phyloP scores from a whole-genome alignment of 2,888 invertebrate species.

The Drosophila kanekoi region DNA sequence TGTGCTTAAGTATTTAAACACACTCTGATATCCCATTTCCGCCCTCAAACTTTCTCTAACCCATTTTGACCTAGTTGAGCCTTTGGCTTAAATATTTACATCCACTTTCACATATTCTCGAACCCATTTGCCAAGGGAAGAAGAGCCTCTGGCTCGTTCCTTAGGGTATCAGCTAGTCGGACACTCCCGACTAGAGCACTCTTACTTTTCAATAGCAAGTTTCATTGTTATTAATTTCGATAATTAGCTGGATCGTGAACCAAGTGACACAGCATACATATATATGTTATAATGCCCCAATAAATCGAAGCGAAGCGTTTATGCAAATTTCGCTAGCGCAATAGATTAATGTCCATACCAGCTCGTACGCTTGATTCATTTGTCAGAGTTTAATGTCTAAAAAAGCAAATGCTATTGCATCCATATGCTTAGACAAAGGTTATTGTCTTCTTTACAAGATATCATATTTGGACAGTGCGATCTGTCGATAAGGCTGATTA shows the following conservation, averaged over 20 bases:
- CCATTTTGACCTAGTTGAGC: too few relatives aligned
- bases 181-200: too few relatives aligned
- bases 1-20: too few relatives aligned
- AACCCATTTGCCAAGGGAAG: too few relatives aligned
- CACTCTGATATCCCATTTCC: too few relatives aligned
- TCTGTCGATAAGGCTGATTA: slow-evolving; percentile 11
- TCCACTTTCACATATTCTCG: too few relatives aligned
- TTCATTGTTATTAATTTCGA: slow-evolving; percentile 1
- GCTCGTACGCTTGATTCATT: slow-evolving; percentile 28
- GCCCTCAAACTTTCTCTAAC: too few relatives aligned
- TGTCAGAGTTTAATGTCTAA: slow-evolving; percentile 10
- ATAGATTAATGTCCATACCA: too few relatives aligned
- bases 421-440: slow-evolving; percentile 22
- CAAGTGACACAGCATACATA: slow-evolving; percentile 15
- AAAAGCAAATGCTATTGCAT: not conserved
- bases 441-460: slow-evolving; percentile 44
- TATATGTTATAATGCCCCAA: not conserved
- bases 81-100: too few relatives aligned
- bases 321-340: slow-evolving; percentile 15
- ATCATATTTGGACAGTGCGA: slow-evolving; percentile 2
- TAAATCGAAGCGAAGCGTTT: slow-evolving; percentile 3
- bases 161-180: too few relatives aligned
- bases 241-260: slow-evolving; percentile 4
- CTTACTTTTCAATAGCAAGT: not conserved
- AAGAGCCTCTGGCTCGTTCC: too few relatives aligned